Base-by-base conservation (phyloP, 2,113 vertebrate genomes). In the Heliornis fulica region DNA sequence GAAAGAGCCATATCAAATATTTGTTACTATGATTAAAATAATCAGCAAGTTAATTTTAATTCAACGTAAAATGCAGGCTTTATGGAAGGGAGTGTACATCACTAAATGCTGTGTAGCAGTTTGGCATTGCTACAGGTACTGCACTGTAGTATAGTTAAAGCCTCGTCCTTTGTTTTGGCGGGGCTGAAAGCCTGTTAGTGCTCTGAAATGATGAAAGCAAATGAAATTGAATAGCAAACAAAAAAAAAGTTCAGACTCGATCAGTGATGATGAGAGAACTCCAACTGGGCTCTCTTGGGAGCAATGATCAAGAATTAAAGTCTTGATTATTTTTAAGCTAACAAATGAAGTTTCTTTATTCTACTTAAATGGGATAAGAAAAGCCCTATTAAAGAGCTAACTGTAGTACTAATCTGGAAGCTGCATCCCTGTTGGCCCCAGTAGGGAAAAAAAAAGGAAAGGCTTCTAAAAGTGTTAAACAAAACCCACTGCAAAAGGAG, bases 201-300 rank as follows among this genome's bases (percentile, higher is more conserved):
- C 93, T 97, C 97, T 94, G 91, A 96, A 97, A 97, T 94, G 81
- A 97, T 98, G 96, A 98, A 97, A 97, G 96, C 81, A 94, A 87
- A 43, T 75, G 95, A 96, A 97, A 97, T 95, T 97, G 90, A 97
- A 97, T 95, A 97, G 92, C 97, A 97, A 97, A 97, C 96, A 97
- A 98, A 96, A 97, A n/a, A 46, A 96, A 97, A 96, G 93, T 97
- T 97, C 86, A 91, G 79, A 86, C 83, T 91, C 91, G 87, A 97
- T 97, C 97, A 86, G 84, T 86, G 91, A 89, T 95, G 97, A 97
- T 97, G 96, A 97, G 90, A 95, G 96, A 97, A 95, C 91, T 97
- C 91, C 95, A 96, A 40, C 89, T 84, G 66, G 88, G 71, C 77
- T 69, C 97, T 46, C 96, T 92, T 89, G 94, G 92, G 97, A 98